These are phyloP conservation scores for Sycophila sp. DNA, from an alignment of 1,140 invertebrate genomes.

Conservation along the genomic window DNA sequence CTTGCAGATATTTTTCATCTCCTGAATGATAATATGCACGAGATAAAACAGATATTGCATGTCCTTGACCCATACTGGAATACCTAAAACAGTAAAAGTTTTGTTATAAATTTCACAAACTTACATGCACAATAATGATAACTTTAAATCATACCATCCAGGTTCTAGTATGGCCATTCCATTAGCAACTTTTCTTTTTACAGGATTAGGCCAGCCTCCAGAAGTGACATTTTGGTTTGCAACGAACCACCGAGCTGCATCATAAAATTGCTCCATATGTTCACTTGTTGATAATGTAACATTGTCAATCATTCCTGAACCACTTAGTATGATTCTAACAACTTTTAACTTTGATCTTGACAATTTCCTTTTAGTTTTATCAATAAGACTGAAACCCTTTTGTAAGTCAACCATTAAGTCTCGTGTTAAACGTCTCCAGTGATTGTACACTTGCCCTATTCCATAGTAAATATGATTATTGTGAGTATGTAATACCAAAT, in stretches of 20 bases:
- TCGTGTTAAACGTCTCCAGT: conserved; percentile 86
- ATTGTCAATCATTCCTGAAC: conserved; percentile 83
- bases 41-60: conserved; percentile 92
- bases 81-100: conserved; percentile 78
- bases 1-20: conserved; percentile 79
- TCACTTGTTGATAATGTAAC: conserved; percentile 84
- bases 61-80: conserved; percentile 98
- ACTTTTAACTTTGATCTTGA: conserved; percentile 82
- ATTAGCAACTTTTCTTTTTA: conserved; percentile 78
- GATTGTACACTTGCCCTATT: conserved; percentile 74
- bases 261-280: conserved; percentile 90
- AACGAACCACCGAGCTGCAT: conserved; percentile 94
- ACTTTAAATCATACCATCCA: conserved; percentile 75
- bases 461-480: conserved; percentile 87
- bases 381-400: conserved; percentile 79
- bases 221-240: conserved; percentile 81
- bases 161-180: conserved; percentile 83
- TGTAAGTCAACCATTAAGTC: conserved; percentile 92
- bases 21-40: conserved; percentile 88
- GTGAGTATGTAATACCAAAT: conserved; percentile 76
- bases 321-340: conserved; percentile 75
- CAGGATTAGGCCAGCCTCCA: conserved; percentile 91
- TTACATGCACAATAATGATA: too few relatives aligned
- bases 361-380: conserved; percentile 76
- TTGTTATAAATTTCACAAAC: too few relatives aligned